phyloP scores from a whole-genome alignment of 2,797 vertebrate species.

The Cynodonichthys magdalenae region DNA sequence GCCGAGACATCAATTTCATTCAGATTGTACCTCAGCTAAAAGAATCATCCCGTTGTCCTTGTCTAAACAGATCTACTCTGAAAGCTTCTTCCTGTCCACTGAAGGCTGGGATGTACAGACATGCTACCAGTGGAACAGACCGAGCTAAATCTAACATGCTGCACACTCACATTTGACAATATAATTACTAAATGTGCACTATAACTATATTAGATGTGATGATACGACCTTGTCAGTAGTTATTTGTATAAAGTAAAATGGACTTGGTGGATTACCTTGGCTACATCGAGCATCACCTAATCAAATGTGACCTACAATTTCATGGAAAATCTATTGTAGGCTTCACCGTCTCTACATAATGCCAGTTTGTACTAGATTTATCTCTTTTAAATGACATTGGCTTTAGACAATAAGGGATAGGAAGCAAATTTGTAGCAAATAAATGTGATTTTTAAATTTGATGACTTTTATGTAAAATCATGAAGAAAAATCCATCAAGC shows the following conservation, averaged over 20 bases:
- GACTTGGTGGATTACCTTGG: conserved; percentile 21
- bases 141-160: conserved; percentile 16
- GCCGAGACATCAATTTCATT: conserved; percentile 19
- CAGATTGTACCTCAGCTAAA: conserved; percentile 13
- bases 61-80: conserved; percentile 24
- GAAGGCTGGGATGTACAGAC: conserved; percentile 5
- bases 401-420: not conserved
- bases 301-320: conserved; percentile 46
- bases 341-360: conserved; percentile 15
- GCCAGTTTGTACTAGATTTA: conserved; percentile 14
- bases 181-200: conserved; percentile 28
- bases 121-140: conserved; percentile 31
- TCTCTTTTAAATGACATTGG: conserved; percentile 11
- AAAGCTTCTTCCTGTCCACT: conserved; percentile 16
- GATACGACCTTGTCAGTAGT: conserved; percentile 11
- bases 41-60: conserved; percentile 7
- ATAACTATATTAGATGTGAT: conserved; percentile 36
- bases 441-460: not conserved
- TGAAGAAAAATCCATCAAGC: not conserved
- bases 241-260: conserved; percentile 17
- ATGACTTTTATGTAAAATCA: not conserved
- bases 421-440: not conserved
- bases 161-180: conserved; percentile 28
- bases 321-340: conserved; percentile 35
- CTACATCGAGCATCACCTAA: conserved; percentile 26